These are phyloP conservation scores for Halyomorpha halys DNA, from an alignment of 1,140 invertebrate species.

Conservation along the genomic window DNA sequence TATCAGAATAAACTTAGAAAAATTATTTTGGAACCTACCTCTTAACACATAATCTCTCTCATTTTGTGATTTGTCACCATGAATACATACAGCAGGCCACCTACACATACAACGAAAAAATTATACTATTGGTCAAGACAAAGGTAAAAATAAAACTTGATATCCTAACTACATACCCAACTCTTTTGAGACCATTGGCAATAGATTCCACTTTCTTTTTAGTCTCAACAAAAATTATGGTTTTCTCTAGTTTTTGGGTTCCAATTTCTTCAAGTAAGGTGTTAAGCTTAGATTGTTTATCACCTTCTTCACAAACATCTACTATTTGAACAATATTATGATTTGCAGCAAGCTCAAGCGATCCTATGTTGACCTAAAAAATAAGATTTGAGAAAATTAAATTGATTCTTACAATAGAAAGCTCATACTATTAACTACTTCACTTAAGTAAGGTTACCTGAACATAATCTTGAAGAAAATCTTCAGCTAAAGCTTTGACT, in stretches of 20 bases:
- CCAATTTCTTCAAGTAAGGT: slow-evolving; percentile 71
- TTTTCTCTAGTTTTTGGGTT: slow-evolving; percentile 79
- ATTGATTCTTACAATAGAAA: no score
- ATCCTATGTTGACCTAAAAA: slow-evolving; percentile 73
- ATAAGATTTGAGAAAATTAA: neutral
- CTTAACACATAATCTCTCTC: slow-evolving; percentile 89
- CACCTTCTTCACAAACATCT: slow-evolving; percentile 82
- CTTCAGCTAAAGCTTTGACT: slow-evolving; percentile 81
- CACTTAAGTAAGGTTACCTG: neutral
- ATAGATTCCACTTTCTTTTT: slow-evolving; percentile 94
- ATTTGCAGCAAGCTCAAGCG: slow-evolving; percentile 83
- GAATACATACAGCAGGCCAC: slow-evolving; percentile 88
- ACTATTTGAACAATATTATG: slow-evolving; percentile 95
- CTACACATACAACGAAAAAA: slow-evolving; percentile 37
- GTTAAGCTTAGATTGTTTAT: slow-evolving; percentile 63
- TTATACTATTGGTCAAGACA: no score
- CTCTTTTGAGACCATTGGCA: slow-evolving; percentile 78
- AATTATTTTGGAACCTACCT: no score
- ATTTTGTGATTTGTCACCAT: slow-evolving; percentile 95
- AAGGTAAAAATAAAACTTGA: no score
- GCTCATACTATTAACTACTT: no score
- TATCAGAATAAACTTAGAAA: no score
- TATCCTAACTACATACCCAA: no score
- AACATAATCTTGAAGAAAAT: slow-evolving; percentile 70
- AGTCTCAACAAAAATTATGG: slow-evolving; percentile 94